Evolutionary conservation across 2,797 vertebrate genomes (phyloP).

Genomic region (Dicrostonyx torquatus): DNA sequence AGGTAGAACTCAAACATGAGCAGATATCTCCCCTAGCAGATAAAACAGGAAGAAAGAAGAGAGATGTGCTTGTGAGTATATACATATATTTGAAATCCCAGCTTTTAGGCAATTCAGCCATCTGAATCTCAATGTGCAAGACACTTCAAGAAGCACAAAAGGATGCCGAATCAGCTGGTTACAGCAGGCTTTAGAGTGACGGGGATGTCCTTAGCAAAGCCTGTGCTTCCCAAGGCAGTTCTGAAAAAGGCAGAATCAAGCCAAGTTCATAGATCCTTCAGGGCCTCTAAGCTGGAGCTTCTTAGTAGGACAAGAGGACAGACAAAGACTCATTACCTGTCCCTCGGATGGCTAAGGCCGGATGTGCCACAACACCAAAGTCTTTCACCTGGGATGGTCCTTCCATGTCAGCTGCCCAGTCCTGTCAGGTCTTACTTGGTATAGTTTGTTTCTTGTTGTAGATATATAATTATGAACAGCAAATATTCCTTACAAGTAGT

Average conservation of each 20-base stretch:
- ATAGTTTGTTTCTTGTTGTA: constrained; percentile 34
- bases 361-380: neutral
- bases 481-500: neutral
- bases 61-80: neutral
- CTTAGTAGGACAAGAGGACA: constrained; percentile 45
- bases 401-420: neutral
- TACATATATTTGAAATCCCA: neutral
- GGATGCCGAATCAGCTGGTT: neutral
- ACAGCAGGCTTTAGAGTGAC: neutral
- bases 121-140: neutral
- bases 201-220: neutral
- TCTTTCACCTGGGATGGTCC: neutral
- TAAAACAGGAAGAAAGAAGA: neutral
- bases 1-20: neutral
- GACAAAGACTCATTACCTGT: constrained; percentile 30
- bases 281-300: neutral
- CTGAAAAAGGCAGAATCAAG: neutral
- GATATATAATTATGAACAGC: neutral
- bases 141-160: neutral
- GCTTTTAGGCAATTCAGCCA: neutral
- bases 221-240: neutral
- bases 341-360: neutral
- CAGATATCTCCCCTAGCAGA: neutral
- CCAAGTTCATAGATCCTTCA: constrained; percentile 38
- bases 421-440: neutral